Evolutionary conservation across 2,888 invertebrate species (phyloP).

Genomic region (Noctua janthe): DNA sequence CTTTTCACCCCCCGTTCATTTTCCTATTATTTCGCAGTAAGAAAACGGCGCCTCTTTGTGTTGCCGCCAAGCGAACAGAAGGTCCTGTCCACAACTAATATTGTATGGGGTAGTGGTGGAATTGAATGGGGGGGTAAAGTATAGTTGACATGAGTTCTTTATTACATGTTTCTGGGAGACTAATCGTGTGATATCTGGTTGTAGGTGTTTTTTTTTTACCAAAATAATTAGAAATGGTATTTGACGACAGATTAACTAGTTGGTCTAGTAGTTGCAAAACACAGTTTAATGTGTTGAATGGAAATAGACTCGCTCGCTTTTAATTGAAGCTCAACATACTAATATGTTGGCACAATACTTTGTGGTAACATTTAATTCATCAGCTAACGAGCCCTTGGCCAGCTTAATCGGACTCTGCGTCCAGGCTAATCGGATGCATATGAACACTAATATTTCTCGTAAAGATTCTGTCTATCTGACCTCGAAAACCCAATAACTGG

Average conservation of each 20-base stretch:
- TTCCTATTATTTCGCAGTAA: conserved; percentile 68
- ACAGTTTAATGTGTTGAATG: background rate
- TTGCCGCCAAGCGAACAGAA: conserved; percentile 53
- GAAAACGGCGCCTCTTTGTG: conserved; percentile 67
- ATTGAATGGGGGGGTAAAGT: conserved; percentile 9
- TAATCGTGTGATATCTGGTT: background rate
- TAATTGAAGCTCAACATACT: background rate
- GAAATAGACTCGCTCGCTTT: background rate
- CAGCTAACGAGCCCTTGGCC: background rate
- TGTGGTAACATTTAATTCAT: background rate
- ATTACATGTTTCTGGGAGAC: background rate
- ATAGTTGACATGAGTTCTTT: background rate
- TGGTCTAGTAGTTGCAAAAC: background rate
- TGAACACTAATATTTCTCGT: background rate
- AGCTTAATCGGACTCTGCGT: no score
- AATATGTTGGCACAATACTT: no score
- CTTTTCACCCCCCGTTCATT: conserved; percentile 56
- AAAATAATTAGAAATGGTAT: background rate
- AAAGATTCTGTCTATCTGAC: background rate
- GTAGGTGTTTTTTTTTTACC: background rate
- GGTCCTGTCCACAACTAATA: conserved; percentile 54
- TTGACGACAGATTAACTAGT: background rate
- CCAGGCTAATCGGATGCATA: background rate
- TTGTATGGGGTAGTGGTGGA: conserved; percentile 38
- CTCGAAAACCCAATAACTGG: background rate